A percentile compares a stretch with the other conserved stretches of the same genome.
Evolutionary conservation across 1,140 invertebrate species (phyloP).

Genomic region (Drosophila lini): DNA sequence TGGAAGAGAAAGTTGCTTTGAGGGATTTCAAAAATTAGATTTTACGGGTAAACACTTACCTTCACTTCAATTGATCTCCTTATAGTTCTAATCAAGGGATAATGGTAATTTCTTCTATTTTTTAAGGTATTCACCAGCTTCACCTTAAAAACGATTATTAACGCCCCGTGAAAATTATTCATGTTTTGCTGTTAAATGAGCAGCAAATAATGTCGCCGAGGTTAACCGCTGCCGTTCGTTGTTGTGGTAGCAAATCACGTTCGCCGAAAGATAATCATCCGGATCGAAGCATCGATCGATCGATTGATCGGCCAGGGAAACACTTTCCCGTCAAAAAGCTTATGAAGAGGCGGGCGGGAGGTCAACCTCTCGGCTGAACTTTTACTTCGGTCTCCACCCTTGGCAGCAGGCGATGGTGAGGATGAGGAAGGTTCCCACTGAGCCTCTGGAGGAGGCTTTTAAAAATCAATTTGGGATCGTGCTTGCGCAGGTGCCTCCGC

Average conservation of each 20-base stretch:
- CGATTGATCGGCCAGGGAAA: constrained; percentile 46
- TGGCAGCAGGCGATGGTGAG: not conserved
- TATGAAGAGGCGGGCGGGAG: constrained; percentile 18
- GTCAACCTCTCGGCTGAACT: constrained; percentile 24
- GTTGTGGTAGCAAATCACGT: constrained; percentile 70
- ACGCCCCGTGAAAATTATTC: constrained; percentile 23
- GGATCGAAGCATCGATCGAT: constrained; percentile 12
- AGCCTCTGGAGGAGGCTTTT: constrained; percentile 19
- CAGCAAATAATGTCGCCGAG: constrained; percentile 57
- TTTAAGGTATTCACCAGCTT: too few relatives aligned
- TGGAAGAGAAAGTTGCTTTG: constrained; percentile 25
- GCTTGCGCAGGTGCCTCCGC: constrained; percentile 44
- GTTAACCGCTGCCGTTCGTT: constrained; percentile 24
- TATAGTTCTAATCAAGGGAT: constrained; percentile 1
- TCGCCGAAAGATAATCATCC: constrained; percentile 35
- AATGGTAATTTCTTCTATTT: not conserved
- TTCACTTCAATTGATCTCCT: not conserved
- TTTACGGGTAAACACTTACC: constrained; percentile 3
- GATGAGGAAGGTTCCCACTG: constrained; percentile 28
- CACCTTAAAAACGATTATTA: constrained; percentile 19
- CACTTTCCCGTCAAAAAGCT: constrained; percentile 48
- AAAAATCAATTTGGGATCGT: constrained; percentile 69
- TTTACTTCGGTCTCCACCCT: constrained; percentile 41
- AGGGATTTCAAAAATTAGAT: not conserved
- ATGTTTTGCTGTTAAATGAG: constrained; percentile 44